A percentile compares a stretch with the other conserved stretches of the same genome.
Evolutionary conservation across 2,113 vertebrate genomes (phyloP).

Genomic region (Tapirus terrestris): DNA sequence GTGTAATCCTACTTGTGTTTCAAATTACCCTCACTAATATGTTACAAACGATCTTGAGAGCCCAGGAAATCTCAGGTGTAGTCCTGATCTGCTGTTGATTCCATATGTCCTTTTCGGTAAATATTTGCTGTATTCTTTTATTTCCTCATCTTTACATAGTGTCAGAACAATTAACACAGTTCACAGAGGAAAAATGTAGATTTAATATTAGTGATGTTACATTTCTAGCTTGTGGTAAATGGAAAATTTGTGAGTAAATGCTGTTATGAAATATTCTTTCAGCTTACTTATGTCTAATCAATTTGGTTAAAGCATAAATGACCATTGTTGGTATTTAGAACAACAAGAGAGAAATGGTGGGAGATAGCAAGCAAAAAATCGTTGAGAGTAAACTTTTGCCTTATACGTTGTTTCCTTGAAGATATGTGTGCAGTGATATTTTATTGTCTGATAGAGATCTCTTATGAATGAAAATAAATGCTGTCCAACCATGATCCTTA

Average conservation of each 20-base stretch:
- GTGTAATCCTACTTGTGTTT: background rate
- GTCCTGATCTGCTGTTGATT: background rate
- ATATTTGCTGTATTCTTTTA: slow-evolving; percentile 1
- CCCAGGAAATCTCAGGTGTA: background rate
- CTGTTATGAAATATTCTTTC: background rate
- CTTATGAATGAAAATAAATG: background rate
- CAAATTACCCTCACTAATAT: background rate
- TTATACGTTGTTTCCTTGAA: background rate
- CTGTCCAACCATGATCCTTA: background rate
- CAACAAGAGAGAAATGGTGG: background rate
- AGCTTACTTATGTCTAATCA: background rate
- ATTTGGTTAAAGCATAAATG: slow-evolving; percentile 9
- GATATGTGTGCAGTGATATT: background rate
- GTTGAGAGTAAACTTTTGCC: background rate
- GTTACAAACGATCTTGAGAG: slow-evolving; percentile 34
- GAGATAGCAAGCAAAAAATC: background rate
- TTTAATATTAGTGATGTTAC: background rate
- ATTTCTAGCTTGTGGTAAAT: slow-evolving; percentile 12
- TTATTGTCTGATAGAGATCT: slow-evolving; percentile 23
- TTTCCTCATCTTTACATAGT: slow-evolving; percentile 45
- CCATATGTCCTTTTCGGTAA: background rate
- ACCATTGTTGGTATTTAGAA: background rate
- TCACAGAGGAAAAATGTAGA: background rate
- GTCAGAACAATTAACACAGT: background rate
- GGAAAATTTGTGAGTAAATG: slow-evolving; percentile 30